Evolutionary conservation across 1,140 invertebrate species (phyloP), one percentile per base, ranked within the genome.

Genomic region (Drepana arcuata): DNA sequence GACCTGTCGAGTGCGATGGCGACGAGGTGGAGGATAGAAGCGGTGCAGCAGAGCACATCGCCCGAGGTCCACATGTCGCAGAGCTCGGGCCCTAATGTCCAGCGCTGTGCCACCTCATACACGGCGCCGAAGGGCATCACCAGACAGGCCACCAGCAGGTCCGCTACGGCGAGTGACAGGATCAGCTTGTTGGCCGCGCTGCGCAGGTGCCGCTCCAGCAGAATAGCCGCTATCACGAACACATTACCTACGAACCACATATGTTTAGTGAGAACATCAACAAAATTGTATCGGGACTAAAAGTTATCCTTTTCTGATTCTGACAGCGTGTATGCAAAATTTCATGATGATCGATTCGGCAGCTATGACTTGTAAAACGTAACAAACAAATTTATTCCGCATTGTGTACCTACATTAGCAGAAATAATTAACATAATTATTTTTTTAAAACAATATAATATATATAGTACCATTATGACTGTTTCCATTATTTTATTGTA

Each of bases 11-110:
- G 83, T 25, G 95, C 95, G 42, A 98, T 97, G 40, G 95, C 95
- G 6, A 97, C 93, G n/a, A 98, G 86, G 83, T 98, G 95, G 2
- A 97, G 84, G 59, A 98, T 98, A 14, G 93, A 95, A 3, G 95
- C 94, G 1, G 95, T 97, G 79, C 96, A 97, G 70, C 94, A 96
- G 0, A 97, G 85, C 5, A 97, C 94, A 70, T 98, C 95, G 35
- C 92, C 91, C 2, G 91, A 93, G 7, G 95, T 95, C 94, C 95
- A 97, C 89, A 97, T 93, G 79, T 96, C 94, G 72, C 95, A 96
- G 16, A 97, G 83, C 63, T 92, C 90, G 0, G 92, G 90, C 14
- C 95, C 95, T 25, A 97, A 83, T 37, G 89, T 91, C 95, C 94
- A 96, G 66, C 81, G 70, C 54, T 85, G 77, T 7, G 84, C 85